Conservation (phyloP, 2,888 invertebrate genomes). For the Odontocolon sp. region DNA sequence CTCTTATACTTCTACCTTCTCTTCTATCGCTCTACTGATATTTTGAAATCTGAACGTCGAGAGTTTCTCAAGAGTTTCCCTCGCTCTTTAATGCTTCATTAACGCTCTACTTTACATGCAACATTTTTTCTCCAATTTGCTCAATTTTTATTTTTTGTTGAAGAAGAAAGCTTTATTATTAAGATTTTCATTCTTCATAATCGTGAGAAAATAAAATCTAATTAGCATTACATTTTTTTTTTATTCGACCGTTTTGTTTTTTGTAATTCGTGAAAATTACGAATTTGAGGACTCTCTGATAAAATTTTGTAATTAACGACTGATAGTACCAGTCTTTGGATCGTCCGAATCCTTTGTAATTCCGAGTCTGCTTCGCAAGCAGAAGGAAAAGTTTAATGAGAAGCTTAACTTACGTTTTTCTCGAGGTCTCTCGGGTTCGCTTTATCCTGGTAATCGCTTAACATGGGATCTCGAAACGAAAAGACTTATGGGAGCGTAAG, state of each 20-base stretch:
- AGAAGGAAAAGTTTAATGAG: constrained; percentile 6
- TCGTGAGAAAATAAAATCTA: too few relatives aligned
- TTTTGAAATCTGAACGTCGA: not conserved
- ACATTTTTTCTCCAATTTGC: not conserved
- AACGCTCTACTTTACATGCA: not conserved
- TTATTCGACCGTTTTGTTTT: too few relatives aligned
- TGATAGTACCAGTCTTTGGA: not conserved
- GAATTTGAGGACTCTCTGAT: too few relatives aligned
- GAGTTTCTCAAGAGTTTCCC: not conserved
- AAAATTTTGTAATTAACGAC: not conserved
- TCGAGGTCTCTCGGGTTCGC: constrained; percentile 8
- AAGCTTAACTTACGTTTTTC: not conserved
- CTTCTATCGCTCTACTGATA: not conserved
- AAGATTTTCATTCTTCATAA: too few relatives aligned
- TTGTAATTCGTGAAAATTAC: not conserved
- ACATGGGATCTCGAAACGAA: not conserved
- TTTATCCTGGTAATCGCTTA: not conserved
- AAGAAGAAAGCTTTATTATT: too few relatives aligned
- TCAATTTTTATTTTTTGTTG: too few relatives aligned
- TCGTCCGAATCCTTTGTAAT: not conserved
- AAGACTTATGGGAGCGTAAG: constrained; percentile 9
- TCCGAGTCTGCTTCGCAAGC: not conserved
- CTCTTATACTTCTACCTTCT: not conserved
- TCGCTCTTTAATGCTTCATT: not conserved
- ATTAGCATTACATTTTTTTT: too few relatives aligned